phyloP scores from a whole-genome alignment of 1,140 invertebrate species.

The Euwallacea fornicatus region DNA sequence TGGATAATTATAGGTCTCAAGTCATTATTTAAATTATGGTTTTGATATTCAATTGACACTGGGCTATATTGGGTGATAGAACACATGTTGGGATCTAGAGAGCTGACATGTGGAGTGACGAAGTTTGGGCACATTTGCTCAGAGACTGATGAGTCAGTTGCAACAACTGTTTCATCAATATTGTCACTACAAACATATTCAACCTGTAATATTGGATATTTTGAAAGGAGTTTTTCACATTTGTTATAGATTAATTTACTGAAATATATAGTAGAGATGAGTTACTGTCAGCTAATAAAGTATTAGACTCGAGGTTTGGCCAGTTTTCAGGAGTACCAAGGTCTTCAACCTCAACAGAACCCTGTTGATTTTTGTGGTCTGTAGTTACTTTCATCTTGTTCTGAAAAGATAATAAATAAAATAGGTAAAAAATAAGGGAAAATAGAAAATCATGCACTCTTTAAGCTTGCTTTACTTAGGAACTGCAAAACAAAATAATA shows the following conservation, averaged over 20 bases:
- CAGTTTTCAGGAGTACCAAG: too few species aligned
- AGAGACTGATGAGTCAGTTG: constrained; percentile 34
- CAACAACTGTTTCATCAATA: constrained; percentile 25
- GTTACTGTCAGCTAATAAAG: constrained; percentile 11
- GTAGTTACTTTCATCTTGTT: too few species aligned
- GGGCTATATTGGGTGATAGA: constrained; percentile 61
- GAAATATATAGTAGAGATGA: constrained; percentile 48
- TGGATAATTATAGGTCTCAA: constrained; percentile 60
- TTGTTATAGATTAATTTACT: constrained; percentile 39
- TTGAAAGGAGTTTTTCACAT: not conserved
- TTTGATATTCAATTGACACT: constrained; percentile 53
- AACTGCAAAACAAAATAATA: too few species aligned
- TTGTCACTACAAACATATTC: constrained; percentile 60
- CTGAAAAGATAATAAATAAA: too few species aligned
- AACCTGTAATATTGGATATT: constrained; percentile 52
- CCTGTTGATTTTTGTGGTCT: too few species aligned
- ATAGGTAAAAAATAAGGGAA: too few species aligned
- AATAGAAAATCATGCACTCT: too few species aligned
- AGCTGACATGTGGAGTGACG: constrained; percentile 59
- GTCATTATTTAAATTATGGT: constrained; percentile 50
- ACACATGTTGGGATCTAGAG: constrained; percentile 63
- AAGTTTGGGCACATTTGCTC: constrained; percentile 58
- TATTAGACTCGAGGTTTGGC: too few species aligned
- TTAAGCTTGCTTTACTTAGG: too few species aligned
- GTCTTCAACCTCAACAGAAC: too few species aligned